These are phyloP conservation scores for Phrynocephalus guinanensis DNA, from an alignment of 2,797 vertebrate genomes.

Conservation along the genomic window DNA sequence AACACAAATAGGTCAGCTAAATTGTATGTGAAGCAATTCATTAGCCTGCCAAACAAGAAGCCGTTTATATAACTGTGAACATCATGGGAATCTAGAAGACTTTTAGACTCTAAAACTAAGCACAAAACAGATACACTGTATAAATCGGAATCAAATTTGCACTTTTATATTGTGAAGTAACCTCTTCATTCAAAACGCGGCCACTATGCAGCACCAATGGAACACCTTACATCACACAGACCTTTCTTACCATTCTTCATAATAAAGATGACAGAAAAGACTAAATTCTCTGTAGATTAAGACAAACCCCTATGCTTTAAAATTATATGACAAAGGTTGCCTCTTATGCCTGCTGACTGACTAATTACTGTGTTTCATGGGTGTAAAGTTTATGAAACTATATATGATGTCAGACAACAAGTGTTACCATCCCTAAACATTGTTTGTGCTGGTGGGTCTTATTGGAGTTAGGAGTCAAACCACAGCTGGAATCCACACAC, in stretches of 20 bases:
- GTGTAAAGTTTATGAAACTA: background rate
- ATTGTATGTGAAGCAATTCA: conserved; percentile 47
- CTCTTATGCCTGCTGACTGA: background rate
- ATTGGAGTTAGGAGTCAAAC: background rate
- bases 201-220: background rate
- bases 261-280: conserved; percentile 1
- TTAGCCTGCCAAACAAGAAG: conserved; percentile 49
- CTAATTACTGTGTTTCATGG: background rate
- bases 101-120: conserved; percentile 42
- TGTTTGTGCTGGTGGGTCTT: background rate
- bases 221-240: conserved; percentile 24
- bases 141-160: conserved; percentile 24
- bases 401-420: background rate
- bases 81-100: background rate
- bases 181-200: conserved; percentile 43
- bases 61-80: conserved; percentile 32
- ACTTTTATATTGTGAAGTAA: conserved; percentile 40
- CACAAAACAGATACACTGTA: background rate
- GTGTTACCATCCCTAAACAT: background rate
- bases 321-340: conserved; percentile 26
- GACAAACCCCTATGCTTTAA: conserved; percentile 12
- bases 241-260: background rate
- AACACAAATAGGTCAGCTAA: conserved; percentile 55
- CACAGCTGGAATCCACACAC: background rate
- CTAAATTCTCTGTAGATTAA: conserved; percentile 36